These are phyloP conservation scores for Notamacropus eugenii DNA, from an alignment of 2,797 vertebrate species.

Conservation along the genomic window DNA sequence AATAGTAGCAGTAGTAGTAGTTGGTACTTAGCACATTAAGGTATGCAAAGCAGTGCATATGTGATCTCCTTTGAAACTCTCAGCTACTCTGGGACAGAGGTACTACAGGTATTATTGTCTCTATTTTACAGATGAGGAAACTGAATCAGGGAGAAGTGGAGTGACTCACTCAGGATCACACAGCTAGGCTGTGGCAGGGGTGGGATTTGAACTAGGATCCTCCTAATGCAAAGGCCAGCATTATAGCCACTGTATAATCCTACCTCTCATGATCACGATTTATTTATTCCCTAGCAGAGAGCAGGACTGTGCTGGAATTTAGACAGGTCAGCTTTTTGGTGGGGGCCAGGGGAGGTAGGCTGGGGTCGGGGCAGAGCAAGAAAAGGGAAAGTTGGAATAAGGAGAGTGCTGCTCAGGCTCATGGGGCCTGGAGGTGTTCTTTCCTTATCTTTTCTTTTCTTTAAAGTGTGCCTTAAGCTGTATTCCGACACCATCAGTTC, in stretches of 20 bases:
- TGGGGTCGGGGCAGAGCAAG: no score
- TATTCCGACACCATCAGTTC: no score
- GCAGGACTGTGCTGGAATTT: not conserved
- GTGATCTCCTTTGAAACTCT: not conserved
- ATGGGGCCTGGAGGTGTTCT: not conserved
- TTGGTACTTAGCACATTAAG: not conserved
- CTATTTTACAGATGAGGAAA: not conserved
- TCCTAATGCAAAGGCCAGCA: not conserved
- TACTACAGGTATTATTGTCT: not conserved
- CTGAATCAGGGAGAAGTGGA: not conserved
- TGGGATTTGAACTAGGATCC: not conserved
- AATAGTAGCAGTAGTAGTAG: not conserved
- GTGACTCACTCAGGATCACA: not conserved
- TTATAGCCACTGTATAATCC: not conserved
- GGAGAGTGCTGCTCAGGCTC: not conserved
- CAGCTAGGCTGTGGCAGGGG: not conserved
- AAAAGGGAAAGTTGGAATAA: not conserved
- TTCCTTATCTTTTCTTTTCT: no score
- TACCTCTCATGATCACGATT: not conserved
- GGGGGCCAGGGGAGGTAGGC: no score
- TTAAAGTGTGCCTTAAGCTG: no score
- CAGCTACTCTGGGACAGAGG: not conserved
- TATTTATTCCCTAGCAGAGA: not conserved
- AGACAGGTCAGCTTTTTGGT: not conserved
- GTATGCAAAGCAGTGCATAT: not conserved